These are phyloP conservation scores for Ambastaia sidthimunki DNA, from an alignment of 2,797 vertebrate species.

Conservation along the genomic window DNA sequence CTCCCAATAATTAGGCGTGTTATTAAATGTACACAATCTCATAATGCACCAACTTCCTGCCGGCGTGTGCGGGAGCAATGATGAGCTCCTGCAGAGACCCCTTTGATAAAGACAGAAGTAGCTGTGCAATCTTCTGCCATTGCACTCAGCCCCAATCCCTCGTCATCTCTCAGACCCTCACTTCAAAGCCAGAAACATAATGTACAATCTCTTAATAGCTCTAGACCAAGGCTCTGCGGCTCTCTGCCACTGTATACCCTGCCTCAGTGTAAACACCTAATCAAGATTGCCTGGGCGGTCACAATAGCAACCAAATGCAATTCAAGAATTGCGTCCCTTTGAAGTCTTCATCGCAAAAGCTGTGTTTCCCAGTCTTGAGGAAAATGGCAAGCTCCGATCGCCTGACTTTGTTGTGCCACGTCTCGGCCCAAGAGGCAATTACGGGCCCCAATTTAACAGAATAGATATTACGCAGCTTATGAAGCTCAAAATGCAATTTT, in stretches of 20 bases:
- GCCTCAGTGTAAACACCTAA: constrained; percentile 99
- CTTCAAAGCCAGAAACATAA: constrained; percentile 99
- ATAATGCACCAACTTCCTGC: constrained; percentile 83
- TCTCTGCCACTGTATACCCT: constrained; percentile 92
- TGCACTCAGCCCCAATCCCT: constrained; percentile 90
- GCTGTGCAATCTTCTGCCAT: constrained; percentile 90
- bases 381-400: constrained; percentile 97
- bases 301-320: constrained; percentile 99
- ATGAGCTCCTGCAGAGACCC: constrained; percentile 81
- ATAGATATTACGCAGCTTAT: constrained; percentile 99
- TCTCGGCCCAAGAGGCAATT: constrained; percentile 93
- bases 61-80: constrained; percentile 78
- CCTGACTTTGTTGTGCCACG: constrained; percentile 98
- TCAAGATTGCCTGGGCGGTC: constrained; percentile 95
- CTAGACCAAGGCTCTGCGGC: constrained; percentile 97
- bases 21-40: constrained; percentile 80
- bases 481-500: constrained; percentile 96
- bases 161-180: constrained; percentile 90
- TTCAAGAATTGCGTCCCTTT: constrained; percentile 96
- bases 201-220: constrained; percentile 99
- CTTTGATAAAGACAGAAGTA: constrained; percentile 90
- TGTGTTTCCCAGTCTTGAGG: constrained; percentile 94
- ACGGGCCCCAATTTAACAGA: constrained; percentile 96
- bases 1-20: constrained; percentile 75
- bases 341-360: constrained; percentile 96